Base-by-base conservation (phyloP, 2,797 vertebrate species). In the Gallinago solitaria region DNA sequence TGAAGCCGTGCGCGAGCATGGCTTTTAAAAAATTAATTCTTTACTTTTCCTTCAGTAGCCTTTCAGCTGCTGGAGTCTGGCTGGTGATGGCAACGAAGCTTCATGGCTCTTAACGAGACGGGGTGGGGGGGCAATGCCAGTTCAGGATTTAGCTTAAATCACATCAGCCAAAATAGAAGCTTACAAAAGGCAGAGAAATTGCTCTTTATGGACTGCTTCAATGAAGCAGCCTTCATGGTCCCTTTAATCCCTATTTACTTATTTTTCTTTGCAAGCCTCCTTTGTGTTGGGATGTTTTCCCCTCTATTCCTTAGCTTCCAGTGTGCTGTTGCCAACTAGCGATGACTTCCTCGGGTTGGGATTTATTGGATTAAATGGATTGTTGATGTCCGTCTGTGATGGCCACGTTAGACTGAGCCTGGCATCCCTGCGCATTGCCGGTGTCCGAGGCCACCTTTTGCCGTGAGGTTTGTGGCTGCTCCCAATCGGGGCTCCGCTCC, bases 21-120 rank as follows among this genome's bases (percentile, higher is more conserved):
- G 75, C 93, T 93, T 84, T 83, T 95, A 30, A 95, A 93, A 89
- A 88, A 91, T 96, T 88, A 65, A 95, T 95, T 89, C 83, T 88
- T 95, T 85, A 30, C 79, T 89, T 83, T 83, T 79, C 68, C 71
- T 96, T 78, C 74, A 89, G 84, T 89, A 80, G 89, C 88, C 71
- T 93, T 93, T 95, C 73, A 82, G 14, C 78, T 91, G 86, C 89
- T 75, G 90, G 79, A 89, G 85, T 53, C 71, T 87, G 84, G 61
- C 79, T 65, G 63, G 88, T 87, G 85, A 71, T 80, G 84, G 83
- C 76, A 59, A 3, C 1, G 15, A 54, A 90, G 89, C 77, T 85
- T 53, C n/a, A 8, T 5, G 7, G 65, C 89, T 96, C 53, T 71
- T 87, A 83, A 89, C 37, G 59, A 95, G 68, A 57, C 7, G 2